A percentile compares a stretch with the other conserved stretches of the same genome.
Evolutionary conservation across 2,888 invertebrate genomes (phyloP).

Genomic region (Linyphia triangularis): DNA sequence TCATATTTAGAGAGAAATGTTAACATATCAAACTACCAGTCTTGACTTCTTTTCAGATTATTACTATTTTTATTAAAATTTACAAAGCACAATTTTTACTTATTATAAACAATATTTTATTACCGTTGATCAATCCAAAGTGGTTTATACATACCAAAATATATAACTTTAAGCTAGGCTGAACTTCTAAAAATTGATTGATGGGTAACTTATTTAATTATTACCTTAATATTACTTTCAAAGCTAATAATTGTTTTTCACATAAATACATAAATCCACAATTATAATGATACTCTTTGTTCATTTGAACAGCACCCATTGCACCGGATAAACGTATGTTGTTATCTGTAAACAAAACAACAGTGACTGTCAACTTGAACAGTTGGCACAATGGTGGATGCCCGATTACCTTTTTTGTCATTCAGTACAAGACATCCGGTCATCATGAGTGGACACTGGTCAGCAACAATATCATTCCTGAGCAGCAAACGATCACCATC

Average conservation of each 20-base stretch:
- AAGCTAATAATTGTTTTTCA: no score
- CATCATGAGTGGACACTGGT: conserved; percentile 92
- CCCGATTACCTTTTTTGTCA: conserved; percentile 97
- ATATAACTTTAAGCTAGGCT: no score
- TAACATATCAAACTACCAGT: no score
- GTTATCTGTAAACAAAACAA: conserved; percentile 93
- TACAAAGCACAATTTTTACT: no score
- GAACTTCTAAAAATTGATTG: background rate
- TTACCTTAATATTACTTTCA: no score
- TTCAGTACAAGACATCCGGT: conserved; percentile 85
- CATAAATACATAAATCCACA: no score
- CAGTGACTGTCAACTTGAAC: conserved; percentile 92
- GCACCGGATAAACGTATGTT: conserved; percentile 94
- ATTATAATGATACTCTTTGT: background rate
- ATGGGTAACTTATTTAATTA: background rate
- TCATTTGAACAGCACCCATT: conserved; percentile 87
- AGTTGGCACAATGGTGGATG: conserved; percentile 98
- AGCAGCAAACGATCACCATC: conserved; percentile 76
- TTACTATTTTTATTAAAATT: no score
- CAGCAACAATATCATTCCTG: conserved; percentile 93
- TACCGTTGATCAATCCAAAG: no score
- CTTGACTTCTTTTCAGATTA: no score
- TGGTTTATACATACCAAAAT: no score
- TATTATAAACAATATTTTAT: no score
- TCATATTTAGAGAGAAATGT: no score